Evolutionary conservation across 30 jellyfish, hydroid and myxozoan genomes (phyloP), one percentile per base, ranked within the genome.

Genomic region (Rhopilema esculentum): DNA sequence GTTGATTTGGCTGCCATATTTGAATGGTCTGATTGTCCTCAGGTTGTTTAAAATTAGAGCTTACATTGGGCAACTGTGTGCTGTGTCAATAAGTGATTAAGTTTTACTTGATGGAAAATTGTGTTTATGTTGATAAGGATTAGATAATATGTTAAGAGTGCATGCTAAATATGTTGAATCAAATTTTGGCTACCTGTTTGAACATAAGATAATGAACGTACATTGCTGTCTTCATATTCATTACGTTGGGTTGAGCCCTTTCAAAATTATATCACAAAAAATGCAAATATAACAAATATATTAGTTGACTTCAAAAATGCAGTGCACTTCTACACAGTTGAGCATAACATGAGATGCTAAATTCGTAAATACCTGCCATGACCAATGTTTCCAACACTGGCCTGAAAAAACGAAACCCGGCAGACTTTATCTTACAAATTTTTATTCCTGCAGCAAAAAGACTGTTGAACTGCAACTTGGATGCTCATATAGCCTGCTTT

Each of bases 371-470:
- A 77, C 88, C 88, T 77, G 88, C 88, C 88, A 77, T 77, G 88
- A 50, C 80, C 88, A 50, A 77, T 77, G 88, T 63, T 40, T 40
- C 57, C 57, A 40, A 40, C 57, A 40, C 12, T 2, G 57, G 57
- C 57, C 12, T 40, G 57, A 40, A 6, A 40, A 40, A 40, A 40
- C 57, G 57, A 40, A 40, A 18, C 33, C 81, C 93, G 26, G 93
- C 93, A 33, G 93, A 51, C 73, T 71, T 71, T 26, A 84, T 52
- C 28, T 84, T 71, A 57, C 93, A 84, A 28, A 84, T 57, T 72
- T 51, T 82, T 50, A 84, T 71, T 51, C 89, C 93, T 9, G 93
- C 89, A 73, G 75, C 73, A 27, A 69, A 87, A 18, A 80, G 72
- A 23, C 62, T 25, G 70, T 66, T 66, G 83, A 63, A 29, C 83